These are phyloP conservation scores for Hoplodrina ambigua DNA, from an alignment of 2,888 invertebrate species.

Conservation along the genomic window DNA sequence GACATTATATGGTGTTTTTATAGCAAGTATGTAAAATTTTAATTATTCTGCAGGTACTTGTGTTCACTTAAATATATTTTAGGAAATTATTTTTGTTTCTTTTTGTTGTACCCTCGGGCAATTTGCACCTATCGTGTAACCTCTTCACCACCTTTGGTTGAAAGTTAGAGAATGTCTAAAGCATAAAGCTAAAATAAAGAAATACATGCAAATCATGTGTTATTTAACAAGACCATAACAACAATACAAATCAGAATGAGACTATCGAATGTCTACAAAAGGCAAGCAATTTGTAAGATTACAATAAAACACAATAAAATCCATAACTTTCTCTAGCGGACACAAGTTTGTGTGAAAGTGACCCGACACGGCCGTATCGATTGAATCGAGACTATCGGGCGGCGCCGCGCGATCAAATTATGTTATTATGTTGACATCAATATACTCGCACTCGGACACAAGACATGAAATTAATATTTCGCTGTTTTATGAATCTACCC, in stretches of 20 bases:
- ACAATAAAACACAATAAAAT: constrained; percentile 57
- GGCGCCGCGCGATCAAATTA: constrained; percentile 23
- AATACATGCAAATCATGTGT: neutral
- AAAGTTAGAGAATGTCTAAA: too few species aligned
- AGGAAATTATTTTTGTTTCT: too few species aligned
- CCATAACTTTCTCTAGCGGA: constrained; percentile 50
- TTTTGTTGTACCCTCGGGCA: too few species aligned
- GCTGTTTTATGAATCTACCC: neutral
- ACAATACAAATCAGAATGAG: constrained; percentile 5
- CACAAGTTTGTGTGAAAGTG: constrained; percentile 51
- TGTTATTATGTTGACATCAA: constrained; percentile 35
- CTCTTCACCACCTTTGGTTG: too few species aligned
- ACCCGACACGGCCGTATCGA: constrained; percentile 35
- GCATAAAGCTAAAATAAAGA: neutral
- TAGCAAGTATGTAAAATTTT: too few species aligned
- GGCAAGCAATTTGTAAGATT: constrained; percentile 36
- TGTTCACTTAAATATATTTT: too few species aligned
- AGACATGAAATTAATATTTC: neutral
- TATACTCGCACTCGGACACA: neutral
- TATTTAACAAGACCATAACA: neutral
- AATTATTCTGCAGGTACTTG: too few species aligned
- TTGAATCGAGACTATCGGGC: constrained; percentile 21
- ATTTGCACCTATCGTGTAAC: too few species aligned
- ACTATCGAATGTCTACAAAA: constrained; percentile 23
- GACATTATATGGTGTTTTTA: too few species aligned